Base-by-base conservation (phyloP, 2,113 vertebrate genomes). In the Zonotrichia leucophrys region DNA sequence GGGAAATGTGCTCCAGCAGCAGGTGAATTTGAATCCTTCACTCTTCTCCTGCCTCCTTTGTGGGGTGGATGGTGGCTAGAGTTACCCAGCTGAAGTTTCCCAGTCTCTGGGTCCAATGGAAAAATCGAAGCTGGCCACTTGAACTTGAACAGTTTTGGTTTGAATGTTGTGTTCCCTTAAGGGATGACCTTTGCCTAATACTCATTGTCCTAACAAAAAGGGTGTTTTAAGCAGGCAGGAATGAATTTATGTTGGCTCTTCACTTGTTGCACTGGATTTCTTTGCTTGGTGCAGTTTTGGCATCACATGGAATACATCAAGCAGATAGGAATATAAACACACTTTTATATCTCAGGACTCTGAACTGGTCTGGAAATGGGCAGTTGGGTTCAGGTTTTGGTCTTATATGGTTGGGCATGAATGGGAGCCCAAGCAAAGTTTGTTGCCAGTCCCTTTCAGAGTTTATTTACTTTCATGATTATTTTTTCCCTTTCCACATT, bases 91-190 rank as follows among this genome's bases (percentile, higher is more conserved):
- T 74, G 60, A 77, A 21, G 10, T 66, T 92, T 83, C 42, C 69
- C 50, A 44, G 0, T 39, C 9, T 47, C 39, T 7, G 3, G 27
- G 8, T 81, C 22, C 21, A 10, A 0, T 18, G 31, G 28, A 37
- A 20, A 46, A 24, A 68, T 24, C 0, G 0, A 60, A 94, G 15
- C n/a, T 78, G 49, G 17, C 22, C 0, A 0, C 31, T 60, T 0
- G 0, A 59, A 55, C 63, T n/a, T 13, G 16, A 62, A 6, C 22
- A 42, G 11, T 28, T 88, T 81, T 84, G 73, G 5, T 81, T 80
- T 53, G 28, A 85, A 37, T 50, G 13, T 47, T 72, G 21, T 49
- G 88, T 74, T 60, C 70, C 39, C 73, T 74, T 33, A 63, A 59
- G 39, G 39, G 31, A 9, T 64, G 55, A 25, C 12, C 23, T 64